A percentile compares a stretch with the other conserved stretches of the same genome.
These are phyloP conservation scores for Operophtera brumata DNA, from an alignment of 2,888 invertebrate genomes.

Conservation along the genomic window DNA sequence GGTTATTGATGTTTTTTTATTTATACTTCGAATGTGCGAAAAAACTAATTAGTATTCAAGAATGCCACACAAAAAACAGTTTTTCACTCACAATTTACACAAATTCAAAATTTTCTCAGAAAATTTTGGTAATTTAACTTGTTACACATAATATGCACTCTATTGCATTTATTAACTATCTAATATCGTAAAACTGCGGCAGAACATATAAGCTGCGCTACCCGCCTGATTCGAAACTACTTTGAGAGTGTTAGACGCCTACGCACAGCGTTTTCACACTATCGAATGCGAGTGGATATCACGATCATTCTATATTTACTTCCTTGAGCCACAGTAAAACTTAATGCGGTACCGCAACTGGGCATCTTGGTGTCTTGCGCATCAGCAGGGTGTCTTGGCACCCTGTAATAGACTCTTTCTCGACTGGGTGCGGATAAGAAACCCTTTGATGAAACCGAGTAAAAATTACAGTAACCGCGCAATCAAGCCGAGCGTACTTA, in stretches of 20 bases:
- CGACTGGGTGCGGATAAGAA: too few relatives aligned
- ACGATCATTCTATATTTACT: slow-evolving; percentile 57
- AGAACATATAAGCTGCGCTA: neutral
- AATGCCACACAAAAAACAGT: neutral
- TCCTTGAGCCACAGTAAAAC: slow-evolving; percentile 31
- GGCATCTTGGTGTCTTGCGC: too few relatives aligned
- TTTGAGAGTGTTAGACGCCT: slow-evolving; percentile 24
- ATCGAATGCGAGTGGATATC: slow-evolving; percentile 46
- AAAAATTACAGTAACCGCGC: too few relatives aligned
- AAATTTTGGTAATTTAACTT: too few relatives aligned
- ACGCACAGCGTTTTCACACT: slow-evolving; percentile 35
- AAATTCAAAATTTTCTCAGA: neutral
- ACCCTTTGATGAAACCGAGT: too few relatives aligned
- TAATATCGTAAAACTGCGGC: neutral
- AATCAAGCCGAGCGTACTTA: too few relatives aligned
- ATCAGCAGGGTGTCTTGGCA: too few relatives aligned
- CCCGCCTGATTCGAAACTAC: slow-evolving; percentile 8
- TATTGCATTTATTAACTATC: neutral
- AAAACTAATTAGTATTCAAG: neutral
- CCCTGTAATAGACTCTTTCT: too few relatives aligned
- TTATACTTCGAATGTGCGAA: too few relatives aligned
- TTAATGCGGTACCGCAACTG: slow-evolving; percentile 7
- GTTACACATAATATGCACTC: neutral
- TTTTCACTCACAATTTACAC: neutral
- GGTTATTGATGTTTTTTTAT: too few relatives aligned